Evolutionary conservation across 2,113 vertebrate genomes (phyloP).

Genomic region (Rhea americana): DNA sequence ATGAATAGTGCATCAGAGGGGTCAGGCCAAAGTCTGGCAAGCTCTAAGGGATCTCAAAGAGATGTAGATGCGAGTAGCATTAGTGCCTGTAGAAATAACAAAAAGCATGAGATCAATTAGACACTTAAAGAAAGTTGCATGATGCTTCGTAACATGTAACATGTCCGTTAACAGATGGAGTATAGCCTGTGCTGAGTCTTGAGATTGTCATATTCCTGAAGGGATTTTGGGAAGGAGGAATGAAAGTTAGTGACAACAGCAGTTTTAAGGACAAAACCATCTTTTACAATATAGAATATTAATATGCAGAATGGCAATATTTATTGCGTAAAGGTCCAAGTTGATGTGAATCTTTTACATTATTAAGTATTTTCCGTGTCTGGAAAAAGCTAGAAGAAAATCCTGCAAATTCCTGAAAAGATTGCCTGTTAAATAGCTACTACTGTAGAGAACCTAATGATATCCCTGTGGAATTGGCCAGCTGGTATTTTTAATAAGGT

Average conservation of each 20-base stretch:
- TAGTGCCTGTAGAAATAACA: background rate
- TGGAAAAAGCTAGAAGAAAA: background rate
- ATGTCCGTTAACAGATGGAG: background rate
- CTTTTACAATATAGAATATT: background rate
- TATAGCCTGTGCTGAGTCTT: background rate
- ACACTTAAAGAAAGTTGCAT: background rate
- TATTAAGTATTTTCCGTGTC: background rate
- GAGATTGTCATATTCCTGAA: background rate
- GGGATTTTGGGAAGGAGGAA: background rate
- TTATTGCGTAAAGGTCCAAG: background rate
- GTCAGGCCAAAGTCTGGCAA: background rate
- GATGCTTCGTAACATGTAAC: background rate
- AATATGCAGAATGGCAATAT: background rate
- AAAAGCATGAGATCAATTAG: background rate
- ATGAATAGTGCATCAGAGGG: background rate
- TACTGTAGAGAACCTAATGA: background rate
- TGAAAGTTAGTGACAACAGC: background rate
- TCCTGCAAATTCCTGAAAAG: background rate
- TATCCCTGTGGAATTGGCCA: background rate
- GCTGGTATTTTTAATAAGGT: background rate
- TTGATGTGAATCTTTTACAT: background rate
- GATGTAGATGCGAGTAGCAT: background rate
- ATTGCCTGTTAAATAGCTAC: background rate
- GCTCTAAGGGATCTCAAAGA: background rate
- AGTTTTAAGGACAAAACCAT: background rate